phyloP scores from a whole-genome alignment of 2,888 invertebrate species.

The Incurvaria masculella region DNA sequence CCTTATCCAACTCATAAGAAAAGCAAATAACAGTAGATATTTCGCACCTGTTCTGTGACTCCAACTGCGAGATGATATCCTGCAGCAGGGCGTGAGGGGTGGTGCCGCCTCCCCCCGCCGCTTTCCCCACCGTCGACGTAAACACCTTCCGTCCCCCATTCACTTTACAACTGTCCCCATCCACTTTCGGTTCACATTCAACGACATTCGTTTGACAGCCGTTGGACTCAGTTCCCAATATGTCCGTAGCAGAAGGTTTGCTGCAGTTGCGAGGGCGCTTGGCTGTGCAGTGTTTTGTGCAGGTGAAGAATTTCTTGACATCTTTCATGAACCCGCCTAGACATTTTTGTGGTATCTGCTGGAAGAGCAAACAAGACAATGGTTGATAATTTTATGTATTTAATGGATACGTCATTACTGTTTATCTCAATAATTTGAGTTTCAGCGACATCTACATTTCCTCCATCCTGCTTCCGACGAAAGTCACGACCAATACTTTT shows the following conservation, averaged over 20 bases:
- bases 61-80: conserved; percentile 67
- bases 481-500: too few relatives aligned
- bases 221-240: conserved; percentile 22
- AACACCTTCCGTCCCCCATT: conserved; percentile 33
- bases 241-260: conserved; percentile 20
- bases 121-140: conserved; percentile 47
- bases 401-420: too few relatives aligned
- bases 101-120: conserved; percentile 35
- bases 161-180: conserved; percentile 17
- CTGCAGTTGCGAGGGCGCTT: conserved; percentile 10
- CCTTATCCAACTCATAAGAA: background rate
- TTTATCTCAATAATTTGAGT: too few relatives aligned
- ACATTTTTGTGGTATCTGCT: conserved; percentile 42
- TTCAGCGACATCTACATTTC: too few relatives aligned
- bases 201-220: conserved; percentile 20
- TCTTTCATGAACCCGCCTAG: conserved; percentile 39
- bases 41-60: conserved; percentile 58
- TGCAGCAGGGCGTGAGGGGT: conserved; percentile 63
- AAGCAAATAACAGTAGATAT: background rate
- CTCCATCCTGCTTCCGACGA: too few relatives aligned
- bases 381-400: too few relatives aligned
- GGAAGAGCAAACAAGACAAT: too few relatives aligned
- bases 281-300: conserved; percentile 40
- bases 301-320: conserved; percentile 45
- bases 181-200: conserved; percentile 12